These are phyloP conservation scores for Alosa sapidissima DNA, from an alignment of 2,797 vertebrate genomes.

Conservation along the genomic window DNA sequence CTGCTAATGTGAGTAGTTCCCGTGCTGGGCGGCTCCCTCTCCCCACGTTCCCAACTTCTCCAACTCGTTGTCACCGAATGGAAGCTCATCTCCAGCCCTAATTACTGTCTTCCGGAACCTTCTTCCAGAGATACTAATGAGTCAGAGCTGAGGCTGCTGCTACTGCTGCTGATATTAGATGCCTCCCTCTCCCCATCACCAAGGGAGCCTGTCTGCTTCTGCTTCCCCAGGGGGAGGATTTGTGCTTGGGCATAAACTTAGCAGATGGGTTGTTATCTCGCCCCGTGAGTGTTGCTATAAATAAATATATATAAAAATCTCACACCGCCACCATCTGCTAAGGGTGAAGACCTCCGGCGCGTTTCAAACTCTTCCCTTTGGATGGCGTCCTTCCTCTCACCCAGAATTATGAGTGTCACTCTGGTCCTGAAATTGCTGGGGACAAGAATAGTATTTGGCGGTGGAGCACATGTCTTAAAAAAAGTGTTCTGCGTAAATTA, in stretches of 20 bases:
- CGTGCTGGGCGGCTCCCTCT: neutral
- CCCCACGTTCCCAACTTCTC: too few species aligned
- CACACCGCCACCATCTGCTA: neutral
- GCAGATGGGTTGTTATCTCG: constrained; percentile 15
- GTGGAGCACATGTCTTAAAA: neutral
- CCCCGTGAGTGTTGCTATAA: constrained; percentile 19
- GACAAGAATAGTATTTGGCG: neutral
- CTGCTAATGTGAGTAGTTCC: neutral
- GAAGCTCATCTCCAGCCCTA: neutral
- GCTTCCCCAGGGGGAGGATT: neutral
- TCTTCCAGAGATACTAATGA: neutral
- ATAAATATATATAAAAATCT: neutral
- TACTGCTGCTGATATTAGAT: neutral
- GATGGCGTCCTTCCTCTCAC: neutral
- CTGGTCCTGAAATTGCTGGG: neutral
- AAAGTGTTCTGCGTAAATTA: too few species aligned
- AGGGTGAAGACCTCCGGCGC: neutral
- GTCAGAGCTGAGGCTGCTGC: neutral
- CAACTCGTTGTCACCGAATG: too few species aligned
- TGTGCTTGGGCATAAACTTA: neutral
- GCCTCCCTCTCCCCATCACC: neutral
- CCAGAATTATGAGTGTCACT: neutral
- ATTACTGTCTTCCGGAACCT: neutral
- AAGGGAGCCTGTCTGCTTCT: neutral
- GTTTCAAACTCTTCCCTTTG: neutral